Base-by-base conservation (phyloP, 2,797 vertebrate species). In the Typhlichthys eigenmanni region DNA sequence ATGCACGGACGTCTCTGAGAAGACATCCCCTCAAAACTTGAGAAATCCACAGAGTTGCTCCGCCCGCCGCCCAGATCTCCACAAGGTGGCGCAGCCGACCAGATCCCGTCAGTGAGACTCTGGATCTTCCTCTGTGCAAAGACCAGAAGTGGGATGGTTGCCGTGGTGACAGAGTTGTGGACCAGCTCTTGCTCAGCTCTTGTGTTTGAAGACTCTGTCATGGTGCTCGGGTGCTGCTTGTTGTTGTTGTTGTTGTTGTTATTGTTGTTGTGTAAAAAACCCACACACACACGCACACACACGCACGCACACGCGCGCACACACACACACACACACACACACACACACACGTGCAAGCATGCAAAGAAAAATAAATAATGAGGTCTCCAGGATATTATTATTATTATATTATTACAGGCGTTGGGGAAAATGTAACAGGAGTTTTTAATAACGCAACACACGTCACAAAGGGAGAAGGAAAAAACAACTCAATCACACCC, bases 1-100 rank as follows among this genome's bases (percentile, higher is more conserved):
- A 95, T 94, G 57, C 87, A 89, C 34, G 93, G 93, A 47, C 94
- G 64, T 5, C 45, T 61, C 67, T 75, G 76, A 32, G 49, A 47
- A 12, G 62, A 16, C 29, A 13, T 50, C 46, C 58, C 67, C 51
- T 68, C 68, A n/a, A 75, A 52, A 60, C 51, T 68, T 34, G 84
- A 38, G 5, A 82, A 85, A 54, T 83, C 72, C 5, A 69, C 71
- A 6, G 85, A 88, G 69, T 70, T 71, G 11, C 86, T 87, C 58
- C 73, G 81, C 66, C 43, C 45, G 48, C 29, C 43, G 10, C 63
- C 60, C 11, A 62, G 69, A 29, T 3, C 53, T 0, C 60, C 14
- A 0, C 56, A 48, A 65, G 46, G 0, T 3, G 58, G 55, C 1
- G 13, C 13, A 8, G 60, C 46, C 12, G 72, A 57, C 29, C 75